Evolutionary conservation across 2,113 vertebrate species (phyloP).

Genomic region (Serilophus lunatus): DNA sequence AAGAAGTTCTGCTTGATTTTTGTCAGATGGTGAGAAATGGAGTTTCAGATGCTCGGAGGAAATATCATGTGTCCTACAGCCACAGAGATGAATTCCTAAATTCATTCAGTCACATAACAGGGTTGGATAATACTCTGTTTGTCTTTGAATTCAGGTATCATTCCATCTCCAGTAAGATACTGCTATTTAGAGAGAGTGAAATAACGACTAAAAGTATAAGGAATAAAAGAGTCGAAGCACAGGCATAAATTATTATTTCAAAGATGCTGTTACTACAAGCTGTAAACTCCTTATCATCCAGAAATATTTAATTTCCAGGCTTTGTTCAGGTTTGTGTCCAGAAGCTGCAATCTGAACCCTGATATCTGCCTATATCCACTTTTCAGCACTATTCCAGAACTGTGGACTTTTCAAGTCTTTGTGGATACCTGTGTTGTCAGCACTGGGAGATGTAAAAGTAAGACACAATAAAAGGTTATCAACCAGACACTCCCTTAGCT

Average conservation of each 20-base stretch:
- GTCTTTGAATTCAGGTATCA: background rate
- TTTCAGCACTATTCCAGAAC: background rate
- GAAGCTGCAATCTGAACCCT: background rate
- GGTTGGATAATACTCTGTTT: background rate
- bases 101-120: background rate
- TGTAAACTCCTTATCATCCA: background rate
- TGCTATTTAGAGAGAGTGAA: background rate
- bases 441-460: background rate
- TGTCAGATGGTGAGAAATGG: background rate
- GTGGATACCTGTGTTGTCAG: background rate
- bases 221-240: background rate
- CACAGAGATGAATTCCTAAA: background rate
- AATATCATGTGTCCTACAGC: background rate
- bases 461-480: background rate
- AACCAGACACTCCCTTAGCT: background rate
- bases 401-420: background rate
- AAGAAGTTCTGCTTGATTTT: constrained; percentile 29
- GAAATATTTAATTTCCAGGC: background rate
- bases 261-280: background rate
- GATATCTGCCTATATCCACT: background rate
- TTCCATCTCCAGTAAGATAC: background rate
- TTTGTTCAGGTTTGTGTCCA: background rate
- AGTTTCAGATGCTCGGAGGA: background rate
- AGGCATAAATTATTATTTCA: background rate
- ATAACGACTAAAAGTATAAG: background rate